These are phyloP conservation scores for Pelodytes ibericus DNA, from an alignment of 2,797 vertebrate genomes.

Conservation along the genomic window DNA sequence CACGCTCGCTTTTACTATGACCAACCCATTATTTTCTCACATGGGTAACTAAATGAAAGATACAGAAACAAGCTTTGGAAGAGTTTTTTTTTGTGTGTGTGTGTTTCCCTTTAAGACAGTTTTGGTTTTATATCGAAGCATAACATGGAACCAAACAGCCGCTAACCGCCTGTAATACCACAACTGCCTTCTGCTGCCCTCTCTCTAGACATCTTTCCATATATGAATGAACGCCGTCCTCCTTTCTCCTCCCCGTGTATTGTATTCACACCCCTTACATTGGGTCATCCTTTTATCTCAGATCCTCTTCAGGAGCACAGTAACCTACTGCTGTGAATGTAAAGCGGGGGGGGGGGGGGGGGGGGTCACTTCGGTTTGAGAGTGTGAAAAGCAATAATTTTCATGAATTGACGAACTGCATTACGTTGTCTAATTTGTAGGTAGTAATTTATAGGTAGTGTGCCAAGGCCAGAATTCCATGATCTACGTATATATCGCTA, in stretches of 20 bases:
- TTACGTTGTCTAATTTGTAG: too few relatives aligned
- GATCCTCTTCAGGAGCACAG: background rate
- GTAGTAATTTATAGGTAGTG: too few relatives aligned
- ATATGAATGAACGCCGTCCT: background rate
- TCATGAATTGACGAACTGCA: constrained; percentile 12
- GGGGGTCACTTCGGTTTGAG: background rate
- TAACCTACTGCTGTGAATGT: constrained; percentile 14
- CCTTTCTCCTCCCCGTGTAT: background rate
- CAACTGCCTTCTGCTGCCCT: background rate
- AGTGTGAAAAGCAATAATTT: constrained; percentile 48
- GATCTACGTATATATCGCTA: background rate
- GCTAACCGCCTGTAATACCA: background rate
- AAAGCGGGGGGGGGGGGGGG: background rate
- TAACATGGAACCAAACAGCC: background rate
- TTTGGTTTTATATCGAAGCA: background rate
- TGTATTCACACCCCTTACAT: background rate
- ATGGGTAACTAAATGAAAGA: too few relatives aligned
- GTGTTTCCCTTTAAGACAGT: constrained; percentile 2
- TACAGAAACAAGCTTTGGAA: too few relatives aligned
- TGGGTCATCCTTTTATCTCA: background rate
- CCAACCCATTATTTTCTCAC: too few relatives aligned
- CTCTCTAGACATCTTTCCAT: background rate
- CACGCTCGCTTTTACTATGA: too few relatives aligned
- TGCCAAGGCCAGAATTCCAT: too few relatives aligned
- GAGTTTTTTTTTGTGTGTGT: background rate